phyloP scores from a whole-genome alignment of 2,888 invertebrate species.

The Agrochola lota region DNA sequence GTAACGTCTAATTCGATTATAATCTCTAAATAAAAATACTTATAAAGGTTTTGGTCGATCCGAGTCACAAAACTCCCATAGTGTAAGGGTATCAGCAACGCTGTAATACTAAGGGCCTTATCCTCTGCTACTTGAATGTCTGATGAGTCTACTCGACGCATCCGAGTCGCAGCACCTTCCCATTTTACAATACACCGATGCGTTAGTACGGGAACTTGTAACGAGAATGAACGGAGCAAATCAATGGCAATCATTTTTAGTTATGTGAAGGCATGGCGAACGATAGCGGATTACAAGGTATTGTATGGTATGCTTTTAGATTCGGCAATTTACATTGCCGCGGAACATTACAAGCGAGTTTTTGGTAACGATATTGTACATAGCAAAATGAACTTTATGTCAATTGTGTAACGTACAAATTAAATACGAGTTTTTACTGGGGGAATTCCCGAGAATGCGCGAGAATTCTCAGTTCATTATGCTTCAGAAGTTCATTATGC shows the following conservation, averaged over 20 bases:
- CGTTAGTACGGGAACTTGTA: conserved; percentile 70
- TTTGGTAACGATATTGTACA: background rate
- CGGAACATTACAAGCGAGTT: background rate
- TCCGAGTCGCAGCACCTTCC: conserved; percentile 61
- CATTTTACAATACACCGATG: conserved; percentile 69
- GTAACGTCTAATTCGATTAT: conserved; percentile 15
- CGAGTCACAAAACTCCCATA: conserved; percentile 36
- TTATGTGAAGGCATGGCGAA: conserved; percentile 51
- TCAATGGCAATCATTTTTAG: conserved; percentile 26
- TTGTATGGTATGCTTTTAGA: background rate
- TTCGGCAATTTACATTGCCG: background rate
- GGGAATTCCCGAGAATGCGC: background rate
- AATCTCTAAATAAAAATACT: conserved; percentile 38
- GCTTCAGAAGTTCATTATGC: too few species aligned
- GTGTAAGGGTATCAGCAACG: conserved; percentile 50
- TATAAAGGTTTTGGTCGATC: conserved; percentile 14
- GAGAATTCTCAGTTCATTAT: too few species aligned
- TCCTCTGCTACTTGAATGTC: conserved; percentile 47
- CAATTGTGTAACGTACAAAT: background rate
- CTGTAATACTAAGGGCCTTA: conserved; percentile 50
- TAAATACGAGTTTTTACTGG: background rate
- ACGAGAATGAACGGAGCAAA: conserved; percentile 73
- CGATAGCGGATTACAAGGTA: conserved; percentile 30
- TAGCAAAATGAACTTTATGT: background rate
- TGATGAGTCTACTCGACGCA: conserved; percentile 52